Evolutionary conservation across 2,888 invertebrate species (phyloP), one percentile per base, ranked within the genome.

Genomic region (Apamea sordens): DNA sequence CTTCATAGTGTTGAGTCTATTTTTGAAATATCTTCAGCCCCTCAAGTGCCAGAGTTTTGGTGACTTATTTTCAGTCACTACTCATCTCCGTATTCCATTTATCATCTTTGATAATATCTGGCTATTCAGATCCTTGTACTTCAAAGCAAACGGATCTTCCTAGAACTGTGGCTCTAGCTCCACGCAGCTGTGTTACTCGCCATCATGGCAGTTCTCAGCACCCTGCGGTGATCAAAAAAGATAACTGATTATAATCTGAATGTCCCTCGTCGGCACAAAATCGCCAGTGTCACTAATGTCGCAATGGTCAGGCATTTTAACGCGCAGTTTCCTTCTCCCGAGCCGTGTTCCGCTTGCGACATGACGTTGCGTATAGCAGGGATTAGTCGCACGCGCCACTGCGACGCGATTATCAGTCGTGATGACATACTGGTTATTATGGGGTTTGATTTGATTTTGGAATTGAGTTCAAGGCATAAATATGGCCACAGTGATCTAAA

Each of bases 381-480:
- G 89, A 90, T 90, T 91, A 91, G 77, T 79, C 85, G 88, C 92
- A 91, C 90, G 90, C 91, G 91, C 89, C 86, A 75, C 86, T 69
- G 68, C 77, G 79, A 86, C 41, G 84, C 85, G 86, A 84, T 86
- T 87, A 89, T 87, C 82, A 78, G 76, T 77, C 73, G 56, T 88
- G 88, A 77, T 88, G 89, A 89, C 89, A 89, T 83, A 85, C 83
- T 79, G 83, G 79, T 67, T 75, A 63, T 65, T 73, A 79, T 65
- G 18, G 32, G 13, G 68, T 70, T 70, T 63, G 63, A 28, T 79
- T 77, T 74, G 73, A 53, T 71, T 69, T 68, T 32, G 11, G 24
- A 59, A 50, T 77, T 68, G 53, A 56, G 18, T 50, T 53, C 7
- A 0, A 3, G 28, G 8, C 18, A 36, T 15, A 56, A 5, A 2